Conservation (phyloP, 2,113 vertebrate species). For the Chionomys nivalis region DNA sequence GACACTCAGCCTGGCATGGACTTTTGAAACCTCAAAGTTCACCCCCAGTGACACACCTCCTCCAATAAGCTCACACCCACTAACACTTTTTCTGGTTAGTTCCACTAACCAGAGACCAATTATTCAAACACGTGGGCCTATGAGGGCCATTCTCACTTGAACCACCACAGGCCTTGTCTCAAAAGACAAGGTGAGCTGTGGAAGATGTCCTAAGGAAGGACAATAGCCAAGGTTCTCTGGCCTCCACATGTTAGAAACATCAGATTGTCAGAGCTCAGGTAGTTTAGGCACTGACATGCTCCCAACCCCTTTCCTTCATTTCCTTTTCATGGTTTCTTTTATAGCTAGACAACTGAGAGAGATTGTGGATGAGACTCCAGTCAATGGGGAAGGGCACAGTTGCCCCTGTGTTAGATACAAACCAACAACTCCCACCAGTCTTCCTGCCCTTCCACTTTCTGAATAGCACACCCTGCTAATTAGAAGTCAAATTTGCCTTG, state of each 20-base stretch:
- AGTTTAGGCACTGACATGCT: not conserved
- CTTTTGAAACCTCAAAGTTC: not conserved
- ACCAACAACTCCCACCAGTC: not conserved
- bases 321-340: not conserved
- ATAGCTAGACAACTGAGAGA: not conserved
- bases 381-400: not conserved
- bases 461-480: not conserved
- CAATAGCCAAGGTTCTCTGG: not conserved
- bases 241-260: not conserved
- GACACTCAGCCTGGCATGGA: not conserved
- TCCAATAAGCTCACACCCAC: not conserved
- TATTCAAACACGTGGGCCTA: not conserved
- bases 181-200: not conserved
- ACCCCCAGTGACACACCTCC: not conserved
- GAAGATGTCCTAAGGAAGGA: not conserved
- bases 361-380: not conserved
- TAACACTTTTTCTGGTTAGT: not conserved
- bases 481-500: not conserved
- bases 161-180: not conserved
- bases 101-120: not conserved
- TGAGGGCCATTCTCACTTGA: not conserved
- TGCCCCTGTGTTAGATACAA: not conserved
- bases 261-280: not conserved
- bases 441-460: not conserved
- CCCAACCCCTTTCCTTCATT: not conserved